Evolutionary conservation across 2,888 invertebrate species (phyloP).

Genomic region (Eurytoma adleriae): DNA sequence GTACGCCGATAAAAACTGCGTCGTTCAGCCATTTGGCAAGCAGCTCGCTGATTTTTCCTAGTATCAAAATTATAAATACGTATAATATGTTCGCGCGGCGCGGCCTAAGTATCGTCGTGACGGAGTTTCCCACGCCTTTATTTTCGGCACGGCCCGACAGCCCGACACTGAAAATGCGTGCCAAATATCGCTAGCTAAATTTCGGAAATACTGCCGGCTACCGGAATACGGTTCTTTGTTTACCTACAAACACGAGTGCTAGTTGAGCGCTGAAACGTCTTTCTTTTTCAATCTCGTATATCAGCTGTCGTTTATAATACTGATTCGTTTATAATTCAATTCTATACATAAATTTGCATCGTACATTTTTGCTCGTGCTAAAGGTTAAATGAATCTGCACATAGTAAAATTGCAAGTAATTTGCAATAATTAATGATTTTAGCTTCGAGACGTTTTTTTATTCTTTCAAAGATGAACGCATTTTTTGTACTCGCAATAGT

Average conservation of each 20-base stretch:
- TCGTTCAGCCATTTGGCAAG: constrained; percentile 11
- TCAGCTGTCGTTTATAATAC: too few species aligned
- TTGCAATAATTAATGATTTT: too few species aligned
- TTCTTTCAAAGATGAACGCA: too few species aligned
- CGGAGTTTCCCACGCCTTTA: constrained; percentile 56
- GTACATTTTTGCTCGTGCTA: too few species aligned
- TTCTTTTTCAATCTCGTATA: too few species aligned
- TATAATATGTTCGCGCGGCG: not conserved
- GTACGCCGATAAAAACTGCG: constrained; percentile 5
- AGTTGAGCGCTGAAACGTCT: too few species aligned
- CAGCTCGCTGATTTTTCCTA: constrained; percentile 40
- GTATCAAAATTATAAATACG: constrained; percentile 47
- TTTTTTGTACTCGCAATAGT: too few species aligned
- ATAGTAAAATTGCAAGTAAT: too few species aligned
- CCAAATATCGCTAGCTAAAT: constrained; percentile 15
- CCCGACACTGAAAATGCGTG: not conserved
- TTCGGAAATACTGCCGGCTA: not conserved
- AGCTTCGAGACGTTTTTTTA: too few species aligned
- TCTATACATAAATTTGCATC: too few species aligned
- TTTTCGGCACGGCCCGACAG: constrained; percentile 15
- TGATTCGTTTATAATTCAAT: too few species aligned
- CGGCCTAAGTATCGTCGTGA: not conserved
- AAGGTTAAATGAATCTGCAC: too few species aligned
- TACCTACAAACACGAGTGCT: not conserved
- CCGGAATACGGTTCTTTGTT: constrained; percentile 1